Evolutionary conservation across 92 coral and sea anemone genomes (phyloP).

Genomic region (Zoanthus sociatus): DNA sequence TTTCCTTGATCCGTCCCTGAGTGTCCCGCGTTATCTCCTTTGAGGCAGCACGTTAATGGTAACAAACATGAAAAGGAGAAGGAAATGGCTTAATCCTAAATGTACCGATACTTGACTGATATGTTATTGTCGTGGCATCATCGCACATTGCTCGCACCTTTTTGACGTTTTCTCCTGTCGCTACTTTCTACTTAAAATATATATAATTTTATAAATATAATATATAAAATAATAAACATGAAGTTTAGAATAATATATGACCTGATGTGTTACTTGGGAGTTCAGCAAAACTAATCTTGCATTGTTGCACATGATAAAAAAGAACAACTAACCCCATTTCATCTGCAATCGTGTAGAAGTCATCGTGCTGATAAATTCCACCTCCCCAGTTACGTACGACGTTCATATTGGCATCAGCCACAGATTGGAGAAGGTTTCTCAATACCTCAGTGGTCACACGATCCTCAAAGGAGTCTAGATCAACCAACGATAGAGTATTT

Average conservation of each 20-base stretch:
- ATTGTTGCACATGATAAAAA: neutral
- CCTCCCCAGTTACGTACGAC: slow-evolving; percentile 99
- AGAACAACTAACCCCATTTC: slow-evolving; percentile 79
- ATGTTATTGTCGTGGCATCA: too few species aligned
- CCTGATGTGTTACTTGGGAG: neutral
- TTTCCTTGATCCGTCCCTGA: too few species aligned
- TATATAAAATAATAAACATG: too few species aligned
- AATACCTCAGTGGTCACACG: slow-evolving; percentile 84
- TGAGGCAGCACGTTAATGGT: too few species aligned
- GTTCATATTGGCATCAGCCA: slow-evolving; percentile 96
- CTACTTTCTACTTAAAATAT: too few species aligned
- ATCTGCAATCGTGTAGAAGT: slow-evolving; percentile 91
- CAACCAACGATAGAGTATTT: neutral
- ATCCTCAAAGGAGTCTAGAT: slow-evolving; percentile 94
- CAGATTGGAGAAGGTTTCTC: slow-evolving; percentile 88
- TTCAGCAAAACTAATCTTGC: neutral
- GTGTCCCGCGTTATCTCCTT: too few species aligned
- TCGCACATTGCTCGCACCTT: too few species aligned
- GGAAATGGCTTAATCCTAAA: too few species aligned
- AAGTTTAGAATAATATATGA: neutral
- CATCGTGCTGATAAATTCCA: slow-evolving; percentile 94
- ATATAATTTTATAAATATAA: too few species aligned
- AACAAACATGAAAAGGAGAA: too few species aligned
- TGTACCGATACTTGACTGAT: too few species aligned
- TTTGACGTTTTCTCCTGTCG: too few species aligned